phyloP scores from a whole-genome alignment of 1,140 invertebrate species.

The Drosophila quadrilineata region DNA sequence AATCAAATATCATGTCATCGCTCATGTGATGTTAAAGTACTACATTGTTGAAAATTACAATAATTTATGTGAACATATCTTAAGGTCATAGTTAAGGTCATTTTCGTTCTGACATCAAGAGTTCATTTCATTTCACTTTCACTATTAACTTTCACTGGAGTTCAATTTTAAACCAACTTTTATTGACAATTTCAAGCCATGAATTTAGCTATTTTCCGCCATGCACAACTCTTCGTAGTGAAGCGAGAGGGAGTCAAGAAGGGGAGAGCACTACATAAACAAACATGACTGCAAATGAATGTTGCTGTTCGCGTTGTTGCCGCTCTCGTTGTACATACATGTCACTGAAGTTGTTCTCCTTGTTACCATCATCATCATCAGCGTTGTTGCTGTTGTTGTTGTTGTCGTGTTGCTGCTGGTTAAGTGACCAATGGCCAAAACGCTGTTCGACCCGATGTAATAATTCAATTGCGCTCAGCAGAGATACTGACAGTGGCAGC shows the following conservation, averaged over 20 bases:
- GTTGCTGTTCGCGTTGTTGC: slow-evolving; percentile 33
- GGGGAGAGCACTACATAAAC: slow-evolving; percentile 28
- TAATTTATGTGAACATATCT: no score
- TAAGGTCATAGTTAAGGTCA: no score
- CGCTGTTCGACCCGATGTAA: slow-evolving; percentile 71
- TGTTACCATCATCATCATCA: no score
- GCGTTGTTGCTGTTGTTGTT: slow-evolving; percentile 22
- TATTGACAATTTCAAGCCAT: no score
- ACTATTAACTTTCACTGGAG: no score
- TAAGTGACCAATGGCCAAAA: slow-evolving; percentile 65
- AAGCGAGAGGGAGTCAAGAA: no score
- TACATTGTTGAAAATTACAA: no score
- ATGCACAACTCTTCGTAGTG: slow-evolving; percentile 32
- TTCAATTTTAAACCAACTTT: no score
- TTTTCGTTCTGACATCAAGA: no score
- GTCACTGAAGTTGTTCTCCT: slow-evolving; percentile 24
- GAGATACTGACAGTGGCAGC: slow-evolving; percentile 4
- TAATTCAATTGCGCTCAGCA: slow-evolving; percentile 75
- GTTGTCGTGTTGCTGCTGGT: slow-evolving; percentile 36
- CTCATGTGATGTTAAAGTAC: no score
- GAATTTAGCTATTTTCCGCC: slow-evolving; percentile 2
- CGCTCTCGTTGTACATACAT: slow-evolving; percentile 5
- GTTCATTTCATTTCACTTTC: no score
- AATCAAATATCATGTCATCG: no score
- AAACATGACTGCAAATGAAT: slow-evolving; percentile 72